phyloP scores from a whole-genome alignment of 2,888 invertebrate species.

The Laothoe populi region DNA sequence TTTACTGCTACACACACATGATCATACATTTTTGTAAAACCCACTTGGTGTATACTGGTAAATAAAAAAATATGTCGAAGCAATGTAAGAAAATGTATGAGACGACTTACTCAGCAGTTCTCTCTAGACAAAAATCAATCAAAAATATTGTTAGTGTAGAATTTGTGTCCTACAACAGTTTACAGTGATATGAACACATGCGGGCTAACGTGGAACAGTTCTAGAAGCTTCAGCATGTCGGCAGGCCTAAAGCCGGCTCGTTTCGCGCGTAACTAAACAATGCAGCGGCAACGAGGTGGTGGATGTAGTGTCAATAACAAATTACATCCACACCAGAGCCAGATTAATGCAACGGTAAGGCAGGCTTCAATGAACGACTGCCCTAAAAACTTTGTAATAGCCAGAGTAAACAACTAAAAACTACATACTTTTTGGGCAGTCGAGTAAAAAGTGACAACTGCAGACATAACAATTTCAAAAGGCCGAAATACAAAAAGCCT shows the following conservation, averaged over 20 bases:
- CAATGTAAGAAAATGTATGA: too few species aligned
- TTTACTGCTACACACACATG: too few species aligned
- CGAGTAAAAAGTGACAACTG: background rate
- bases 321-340: background rate
- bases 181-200: slow-evolving; percentile 5
- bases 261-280: slow-evolving; percentile 8
- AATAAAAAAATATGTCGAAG: too few species aligned
- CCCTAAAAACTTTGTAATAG: background rate
- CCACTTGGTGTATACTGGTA: too few species aligned
- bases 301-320: background rate
- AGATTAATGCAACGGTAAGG: background rate
- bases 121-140: background rate
- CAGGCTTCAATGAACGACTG: background rate
- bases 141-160: slow-evolving; percentile 11
- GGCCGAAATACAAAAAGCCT: background rate
- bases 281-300: background rate
- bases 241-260: background rate
- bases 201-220: slow-evolving; percentile 15
- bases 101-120: background rate
- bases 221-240: slow-evolving; percentile 12
- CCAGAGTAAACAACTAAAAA: background rate
- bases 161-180: slow-evolving; percentile 8
- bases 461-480: background rate
- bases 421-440: background rate
- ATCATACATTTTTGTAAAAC: too few species aligned